phyloP scores from a whole-genome alignment of 2,797 vertebrate genomes.

The Phoxinus dragarum region DNA sequence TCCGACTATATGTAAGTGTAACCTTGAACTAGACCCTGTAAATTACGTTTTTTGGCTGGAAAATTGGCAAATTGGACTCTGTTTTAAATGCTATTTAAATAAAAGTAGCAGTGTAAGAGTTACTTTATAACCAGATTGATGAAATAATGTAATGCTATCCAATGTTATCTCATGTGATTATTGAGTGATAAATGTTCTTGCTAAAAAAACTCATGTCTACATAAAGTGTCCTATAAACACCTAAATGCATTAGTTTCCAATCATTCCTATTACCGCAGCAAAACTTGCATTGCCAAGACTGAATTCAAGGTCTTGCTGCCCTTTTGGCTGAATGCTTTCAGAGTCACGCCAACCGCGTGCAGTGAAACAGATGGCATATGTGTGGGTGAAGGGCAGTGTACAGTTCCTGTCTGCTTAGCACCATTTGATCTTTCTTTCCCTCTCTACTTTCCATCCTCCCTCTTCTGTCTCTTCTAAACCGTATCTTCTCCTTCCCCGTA shows the following conservation, averaged over 20 bases:
- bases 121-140: not conserved
- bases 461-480: not conserved
- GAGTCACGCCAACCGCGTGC: slow-evolving; percentile 39
- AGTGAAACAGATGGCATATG: slow-evolving; percentile 61
- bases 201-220: not conserved
- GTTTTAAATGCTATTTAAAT: not conserved
- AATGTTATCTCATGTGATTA: not conserved
- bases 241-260: slow-evolving; percentile 12
- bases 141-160: not conserved
- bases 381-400: slow-evolving; percentile 31
- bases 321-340: slow-evolving; percentile 43
- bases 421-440: slow-evolving; percentile 46
- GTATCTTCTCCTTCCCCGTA: not conserved
- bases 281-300: slow-evolving; percentile 41
- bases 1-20: not conserved
- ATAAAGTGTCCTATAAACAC: not conserved
- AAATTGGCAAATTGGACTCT: not conserved
- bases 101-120: not conserved
- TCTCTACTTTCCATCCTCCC: slow-evolving; percentile 1
- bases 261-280: not conserved
- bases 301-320: slow-evolving; percentile 42
- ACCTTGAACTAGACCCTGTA: not conserved
- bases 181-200: not conserved
- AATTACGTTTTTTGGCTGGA: not conserved
- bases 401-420: slow-evolving; percentile 45